Evolutionary conservation across 2,113 vertebrate species (phyloP), one percentile per base, ranked within the genome.

Genomic region (Hippocampus mohnikei): DNA sequence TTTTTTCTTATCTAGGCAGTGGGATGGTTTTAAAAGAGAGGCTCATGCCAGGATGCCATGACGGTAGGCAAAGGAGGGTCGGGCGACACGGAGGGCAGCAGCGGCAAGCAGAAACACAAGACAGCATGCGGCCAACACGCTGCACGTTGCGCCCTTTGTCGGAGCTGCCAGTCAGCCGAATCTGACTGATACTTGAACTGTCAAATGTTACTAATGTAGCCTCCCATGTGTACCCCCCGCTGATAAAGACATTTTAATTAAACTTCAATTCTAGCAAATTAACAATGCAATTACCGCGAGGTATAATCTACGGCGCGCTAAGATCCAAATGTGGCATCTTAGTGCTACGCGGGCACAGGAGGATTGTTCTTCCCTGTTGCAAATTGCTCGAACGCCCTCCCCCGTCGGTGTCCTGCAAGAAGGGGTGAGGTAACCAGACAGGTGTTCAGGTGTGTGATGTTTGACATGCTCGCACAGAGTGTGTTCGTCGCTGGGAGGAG

Each of bases 361-460:
- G 18, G 42, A 67, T 74, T 73, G 58, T 27, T 53, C 50, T 42
- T 63, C 59, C 63, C 58, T 12, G 15, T 21, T 33, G 48, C 27
- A 12, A 69, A 70, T 67, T 33, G 56, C 23, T 69, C 40, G 44
- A 69, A 8, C 79, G 69, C 79, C 83, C 83, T 85, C 81, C 58
- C 55, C 23, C 74, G 48, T 25, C 58, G 8, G 64, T 2, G 63
- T 77, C 70, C 81, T 74, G 79, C 29, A 2, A 70, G 78, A 76
- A 23, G 70, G 52, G 56, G 67, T 1, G 70, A 76, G 76, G 27
- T 52, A 65, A 88, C 85, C 83, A 89, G 88, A 88, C 85, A 90
- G 86, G 77, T 89, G 82, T 81, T 89, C 82, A 88, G 84, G 83
- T 90, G 89, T 86, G 88, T 82, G 89, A 87, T 91, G 88, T 91